These are phyloP conservation scores for human DNA, from an alignment of 2,113 vertebrate genomes.

Conservation along the genomic window GRCh38 chr16:59588501-59589000, in stretches of 20 bases:
- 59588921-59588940: not conserved
- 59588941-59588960: not conserved
- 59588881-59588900: not conserved
- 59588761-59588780: not conserved
- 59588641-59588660: not conserved
- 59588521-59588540: conserved; percentile 32
- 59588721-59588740: not conserved
- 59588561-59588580: not conserved
- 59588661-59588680: not conserved
- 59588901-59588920: not conserved
- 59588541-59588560: conserved; percentile 38
- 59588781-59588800: not conserved
- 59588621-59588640: not conserved
- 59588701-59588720: not conserved
- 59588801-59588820: not conserved
- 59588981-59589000: not conserved
- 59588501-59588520: not conserved
- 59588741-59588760: not conserved
- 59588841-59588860: not conserved
- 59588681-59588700: not conserved
- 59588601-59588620: not conserved
- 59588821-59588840: not conserved
- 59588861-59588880: not conserved
- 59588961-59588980: not conserved
- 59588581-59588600: not conserved